Evolutionary conservation across 2,113 vertebrate genomes (phyloP).

Genomic region (Sinocyclocheilus anshuiensis): DNA sequence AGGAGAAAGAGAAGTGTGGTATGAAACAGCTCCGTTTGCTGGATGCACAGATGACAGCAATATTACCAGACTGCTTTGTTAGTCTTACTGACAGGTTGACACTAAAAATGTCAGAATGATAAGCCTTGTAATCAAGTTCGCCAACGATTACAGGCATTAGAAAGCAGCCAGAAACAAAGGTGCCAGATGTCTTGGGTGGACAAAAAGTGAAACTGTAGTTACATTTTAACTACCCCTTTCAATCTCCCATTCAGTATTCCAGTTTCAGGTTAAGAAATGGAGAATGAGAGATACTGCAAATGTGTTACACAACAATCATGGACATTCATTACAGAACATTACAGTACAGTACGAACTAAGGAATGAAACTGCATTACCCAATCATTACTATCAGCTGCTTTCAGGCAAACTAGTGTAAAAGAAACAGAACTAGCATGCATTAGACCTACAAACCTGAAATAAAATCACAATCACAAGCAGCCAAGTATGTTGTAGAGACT

Average conservation of each 20-base stretch:
- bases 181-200: conserved; percentile 3
- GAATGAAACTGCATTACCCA: not conserved
- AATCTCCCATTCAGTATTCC: not conserved
- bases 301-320: not conserved
- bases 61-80: conserved; percentile 9
- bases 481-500: no score
- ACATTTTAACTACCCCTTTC: no score
- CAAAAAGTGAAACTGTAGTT: not conserved
- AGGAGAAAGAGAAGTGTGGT: conserved; percentile 29
- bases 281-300: not conserved
- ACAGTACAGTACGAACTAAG: not conserved
- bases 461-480: no score
- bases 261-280: not conserved
- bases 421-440: not conserved
- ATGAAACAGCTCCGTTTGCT: not conserved
- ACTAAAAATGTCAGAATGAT: conserved; percentile 29
- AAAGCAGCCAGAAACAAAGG: conserved; percentile 10
- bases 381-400: not conserved
- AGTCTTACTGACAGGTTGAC: conserved; percentile 37
- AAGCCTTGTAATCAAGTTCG: conserved; percentile 30
- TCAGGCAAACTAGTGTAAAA: not conserved
- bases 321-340: not conserved
- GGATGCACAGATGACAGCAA: conserved; percentile 18
- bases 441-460: no score
- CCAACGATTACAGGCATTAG: not conserved